Conservation (phyloP, 2,888 invertebrate genomes). For the Protodeltote pygarga region DNA sequence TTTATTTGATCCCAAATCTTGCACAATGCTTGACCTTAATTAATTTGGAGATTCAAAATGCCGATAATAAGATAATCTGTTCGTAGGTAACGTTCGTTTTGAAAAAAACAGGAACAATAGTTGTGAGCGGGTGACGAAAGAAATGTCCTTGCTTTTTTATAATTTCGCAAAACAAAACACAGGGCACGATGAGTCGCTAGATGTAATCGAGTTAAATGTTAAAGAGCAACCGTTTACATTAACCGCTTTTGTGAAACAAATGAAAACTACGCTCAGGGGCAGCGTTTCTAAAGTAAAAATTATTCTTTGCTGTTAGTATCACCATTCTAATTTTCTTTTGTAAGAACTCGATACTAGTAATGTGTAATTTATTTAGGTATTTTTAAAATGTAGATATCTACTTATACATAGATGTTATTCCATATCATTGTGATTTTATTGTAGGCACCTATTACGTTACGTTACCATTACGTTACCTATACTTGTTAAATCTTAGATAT, state of each 20-base stretch:
- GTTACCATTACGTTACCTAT: no score
- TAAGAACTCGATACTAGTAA: slow-evolving; percentile 10
- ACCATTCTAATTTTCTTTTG: slow-evolving; percentile 40
- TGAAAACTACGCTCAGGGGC: slow-evolving; percentile 73
- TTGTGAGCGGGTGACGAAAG: slow-evolving; percentile 24
- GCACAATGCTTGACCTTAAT: no score
- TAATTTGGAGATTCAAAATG: no score
- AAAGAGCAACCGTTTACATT: slow-evolving; percentile 75
- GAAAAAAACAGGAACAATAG: slow-evolving; percentile 25
- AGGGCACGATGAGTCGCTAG: slow-evolving; percentile 58
- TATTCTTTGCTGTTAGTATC: slow-evolving; percentile 57
- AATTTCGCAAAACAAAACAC: slow-evolving; percentile 58
- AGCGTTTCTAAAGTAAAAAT: slow-evolving; percentile 60
- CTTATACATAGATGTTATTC: no score
- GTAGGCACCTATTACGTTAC: no score
- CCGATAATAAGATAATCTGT: slow-evolving; percentile 18
- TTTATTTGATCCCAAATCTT: no score
- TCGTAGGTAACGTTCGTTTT: slow-evolving; percentile 11
- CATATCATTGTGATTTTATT: no score
- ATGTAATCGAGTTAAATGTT: slow-evolving; percentile 78
- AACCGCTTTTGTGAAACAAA: slow-evolving; percentile 78
- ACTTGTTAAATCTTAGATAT: no score
- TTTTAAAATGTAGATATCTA: no score
- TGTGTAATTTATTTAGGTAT: background rate
- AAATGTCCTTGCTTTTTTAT: slow-evolving; percentile 47